A percentile compares a stretch with the other conserved stretches of the same genome.
phyloP scores from a whole-genome alignment of 2,888 invertebrate genomes.

The Dione juno region DNA sequence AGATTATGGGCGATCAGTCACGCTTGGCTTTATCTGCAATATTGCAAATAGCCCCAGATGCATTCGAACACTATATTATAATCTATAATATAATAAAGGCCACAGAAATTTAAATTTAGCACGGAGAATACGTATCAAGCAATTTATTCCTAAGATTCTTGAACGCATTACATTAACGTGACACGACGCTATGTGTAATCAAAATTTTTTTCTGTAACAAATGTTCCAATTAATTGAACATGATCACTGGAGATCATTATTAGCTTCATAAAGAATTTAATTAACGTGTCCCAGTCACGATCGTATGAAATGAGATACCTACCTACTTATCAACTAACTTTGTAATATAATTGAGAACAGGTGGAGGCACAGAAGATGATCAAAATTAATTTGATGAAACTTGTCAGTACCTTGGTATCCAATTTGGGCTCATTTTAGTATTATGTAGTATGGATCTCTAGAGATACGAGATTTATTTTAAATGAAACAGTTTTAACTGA shows the following conservation, averaged over 20 bases:
- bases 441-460: neutral
- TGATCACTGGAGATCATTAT: constrained; percentile 38
- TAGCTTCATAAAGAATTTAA: constrained; percentile 65
- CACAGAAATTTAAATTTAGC: constrained; percentile 42
- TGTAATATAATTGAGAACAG: constrained; percentile 79
- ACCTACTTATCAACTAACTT: constrained; percentile 66
- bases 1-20: constrained; percentile 34
- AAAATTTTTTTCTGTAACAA: constrained; percentile 6
- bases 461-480: too few species aligned
- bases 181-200: too few species aligned
- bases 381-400: constrained; percentile 77
- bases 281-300: constrained; percentile 59
- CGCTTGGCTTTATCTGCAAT: constrained; percentile 34
- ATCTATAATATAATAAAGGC: constrained; percentile 42
- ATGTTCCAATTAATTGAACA: constrained; percentile 37
- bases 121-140: constrained; percentile 22
- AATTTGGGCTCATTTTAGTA: constrained; percentile 2
- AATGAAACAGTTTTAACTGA: too few species aligned
- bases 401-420: constrained; percentile 56
- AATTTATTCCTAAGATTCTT: constrained; percentile 21
- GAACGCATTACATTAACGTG: too few species aligned
- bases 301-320: constrained; percentile 72
- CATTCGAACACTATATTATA: constrained; percentile 39
- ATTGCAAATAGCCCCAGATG: constrained; percentile 39
- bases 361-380: constrained; percentile 74